A percentile compares a stretch with the other conserved stretches of the same genome.
Evolutionary conservation across 2,113 vertebrate species (phyloP).

Genomic region (Pelecanus crispus): DNA sequence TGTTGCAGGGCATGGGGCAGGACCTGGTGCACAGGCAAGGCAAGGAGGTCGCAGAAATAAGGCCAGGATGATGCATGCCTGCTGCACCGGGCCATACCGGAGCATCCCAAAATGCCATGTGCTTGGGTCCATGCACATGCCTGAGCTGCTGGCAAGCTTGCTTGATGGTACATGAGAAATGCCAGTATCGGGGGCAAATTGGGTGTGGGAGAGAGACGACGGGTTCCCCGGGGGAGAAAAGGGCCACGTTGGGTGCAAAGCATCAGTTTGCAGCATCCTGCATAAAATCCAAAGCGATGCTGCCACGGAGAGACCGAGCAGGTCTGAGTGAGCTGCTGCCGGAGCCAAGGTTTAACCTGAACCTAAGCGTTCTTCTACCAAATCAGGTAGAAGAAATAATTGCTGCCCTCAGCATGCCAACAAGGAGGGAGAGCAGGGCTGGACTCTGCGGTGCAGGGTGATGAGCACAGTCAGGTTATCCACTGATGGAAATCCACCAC

Average conservation of each 20-base stretch:
- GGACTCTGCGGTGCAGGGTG: no score
- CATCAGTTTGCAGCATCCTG: background rate
- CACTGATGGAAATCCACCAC: background rate
- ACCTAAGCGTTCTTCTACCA: background rate
- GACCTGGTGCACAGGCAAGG: background rate
- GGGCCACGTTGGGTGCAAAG: background rate
- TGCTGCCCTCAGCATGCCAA: background rate
- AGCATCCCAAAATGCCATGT: accelerated
- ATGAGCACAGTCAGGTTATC: background rate
- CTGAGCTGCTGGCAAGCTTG: background rate
- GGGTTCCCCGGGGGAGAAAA: background rate
- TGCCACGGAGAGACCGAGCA: accelerated
- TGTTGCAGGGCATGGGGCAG: background rate
- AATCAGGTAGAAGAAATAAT: background rate
- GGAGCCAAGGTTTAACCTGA: background rate
- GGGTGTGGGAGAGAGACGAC: accelerated
- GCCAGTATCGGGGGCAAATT: background rate
- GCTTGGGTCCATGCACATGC: background rate
- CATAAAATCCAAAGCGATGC: background rate
- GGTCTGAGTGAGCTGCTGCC: background rate
- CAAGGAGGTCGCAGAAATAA: background rate
- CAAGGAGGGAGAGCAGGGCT: background rate
- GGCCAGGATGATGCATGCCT: accelerated
- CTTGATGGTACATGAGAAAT: background rate
- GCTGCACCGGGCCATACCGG: accelerated